phyloP scores from a whole-genome alignment of 2,113 vertebrate genomes.

The Hirundichthys speculiger region DNA sequence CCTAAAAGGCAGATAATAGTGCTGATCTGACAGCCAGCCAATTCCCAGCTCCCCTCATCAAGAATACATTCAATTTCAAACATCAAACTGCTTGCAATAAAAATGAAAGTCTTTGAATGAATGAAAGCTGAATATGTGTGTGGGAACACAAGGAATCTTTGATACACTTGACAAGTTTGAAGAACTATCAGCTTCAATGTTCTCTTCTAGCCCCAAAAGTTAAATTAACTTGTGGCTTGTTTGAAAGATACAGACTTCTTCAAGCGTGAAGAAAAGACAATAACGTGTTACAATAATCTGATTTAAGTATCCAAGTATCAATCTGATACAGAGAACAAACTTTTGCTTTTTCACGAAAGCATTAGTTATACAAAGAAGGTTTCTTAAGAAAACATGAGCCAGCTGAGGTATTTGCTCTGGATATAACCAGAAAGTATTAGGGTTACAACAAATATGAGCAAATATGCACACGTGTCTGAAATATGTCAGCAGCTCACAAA shows the following conservation, averaged over 20 bases:
- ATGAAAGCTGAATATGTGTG: slow-evolving; percentile 39
- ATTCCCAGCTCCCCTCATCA: slow-evolving; percentile 75
- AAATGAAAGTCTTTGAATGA: slow-evolving; percentile 63
- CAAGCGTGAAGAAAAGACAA: slow-evolving; percentile 6
- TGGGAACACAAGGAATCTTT: slow-evolving; percentile 41
- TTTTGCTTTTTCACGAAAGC: too few relatives aligned
- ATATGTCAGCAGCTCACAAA: too few relatives aligned
- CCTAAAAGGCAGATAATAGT: slow-evolving; percentile 77
- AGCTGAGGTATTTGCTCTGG: too few relatives aligned
- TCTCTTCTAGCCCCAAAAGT: slow-evolving; percentile 18
- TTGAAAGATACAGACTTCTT: slow-evolving; percentile 35
- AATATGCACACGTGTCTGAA: too few relatives aligned
- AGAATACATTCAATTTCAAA: slow-evolving; percentile 71
- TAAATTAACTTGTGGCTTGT: slow-evolving; percentile 38
- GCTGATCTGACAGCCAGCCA: slow-evolving; percentile 73
- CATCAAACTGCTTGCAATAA: slow-evolving; percentile 68
- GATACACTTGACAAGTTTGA: slow-evolving; percentile 60
- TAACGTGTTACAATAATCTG: neutral
- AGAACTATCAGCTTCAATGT: slow-evolving; percentile 18
- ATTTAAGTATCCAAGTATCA: neutral
- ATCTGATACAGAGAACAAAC: neutral
- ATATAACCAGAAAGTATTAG: too few relatives aligned
- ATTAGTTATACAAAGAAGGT: too few relatives aligned
- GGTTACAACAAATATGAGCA: too few relatives aligned
- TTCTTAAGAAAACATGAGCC: too few relatives aligned